Percentiles rank a stretch among this genome's conserved stretches.
phyloP scores from a whole-genome alignment of 2,888 invertebrate species.

The Athalia rosae region DNA sequence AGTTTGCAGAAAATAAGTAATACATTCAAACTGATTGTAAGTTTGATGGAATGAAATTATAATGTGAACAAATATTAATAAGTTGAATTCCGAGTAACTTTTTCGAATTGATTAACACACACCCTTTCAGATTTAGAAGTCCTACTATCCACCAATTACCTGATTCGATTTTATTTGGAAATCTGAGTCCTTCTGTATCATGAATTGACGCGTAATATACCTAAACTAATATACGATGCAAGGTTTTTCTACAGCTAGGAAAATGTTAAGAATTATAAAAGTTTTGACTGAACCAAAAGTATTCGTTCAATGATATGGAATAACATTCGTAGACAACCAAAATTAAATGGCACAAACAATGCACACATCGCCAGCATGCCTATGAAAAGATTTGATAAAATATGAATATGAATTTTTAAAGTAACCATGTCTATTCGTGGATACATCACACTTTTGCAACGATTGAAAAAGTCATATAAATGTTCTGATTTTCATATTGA shows the following conservation, averaged over 20 bases:
- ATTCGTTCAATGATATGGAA: background rate
- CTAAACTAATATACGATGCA: background rate
- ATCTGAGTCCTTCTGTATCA: no score
- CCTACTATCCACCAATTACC: no score
- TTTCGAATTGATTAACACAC: background rate
- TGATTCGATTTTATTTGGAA: no score
- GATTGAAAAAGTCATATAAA: conserved; percentile 4
- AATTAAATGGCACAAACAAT: conserved; percentile 10
- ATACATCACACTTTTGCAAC: conserved; percentile 22
- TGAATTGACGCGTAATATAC: background rate
- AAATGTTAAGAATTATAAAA: background rate
- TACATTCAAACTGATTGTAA: conserved; percentile 36
- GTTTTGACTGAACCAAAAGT: background rate
- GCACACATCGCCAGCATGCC: conserved; percentile 37
- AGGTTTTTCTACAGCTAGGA: background rate
- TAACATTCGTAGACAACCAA: conserved; percentile 22
- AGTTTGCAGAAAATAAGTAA: conserved; percentile 17
- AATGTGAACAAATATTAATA: conserved; percentile 4
- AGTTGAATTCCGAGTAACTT: background rate
- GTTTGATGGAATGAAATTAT: conserved; percentile 19
- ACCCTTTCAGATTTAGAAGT: no score
- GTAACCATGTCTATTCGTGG: conserved; percentile 12
- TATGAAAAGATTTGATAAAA: conserved; percentile 3
- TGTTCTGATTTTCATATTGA: conserved; percentile 54
- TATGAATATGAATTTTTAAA: conserved; percentile 26